A percentile compares a stretch with the other conserved stretches of the same genome.
These are phyloP conservation scores for Saimiri boliviensis DNA, from an alignment of 2,113 vertebrate genomes.

Conservation along the genomic window DNA sequence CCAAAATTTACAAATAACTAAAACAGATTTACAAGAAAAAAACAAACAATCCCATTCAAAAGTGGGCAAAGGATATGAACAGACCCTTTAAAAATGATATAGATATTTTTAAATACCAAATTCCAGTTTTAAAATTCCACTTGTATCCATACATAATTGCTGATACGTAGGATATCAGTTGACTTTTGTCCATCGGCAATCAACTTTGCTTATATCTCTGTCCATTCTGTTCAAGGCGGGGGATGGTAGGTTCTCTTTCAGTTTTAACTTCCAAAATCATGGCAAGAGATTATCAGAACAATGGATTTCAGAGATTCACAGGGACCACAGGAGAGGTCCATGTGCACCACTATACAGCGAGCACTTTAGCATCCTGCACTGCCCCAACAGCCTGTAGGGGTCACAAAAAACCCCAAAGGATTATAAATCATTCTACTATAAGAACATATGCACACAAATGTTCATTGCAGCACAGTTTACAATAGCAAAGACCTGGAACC, in stretches of 20 bases:
- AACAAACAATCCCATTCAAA: too few species aligned
- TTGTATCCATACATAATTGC: background rate
- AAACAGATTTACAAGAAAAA: too few species aligned
- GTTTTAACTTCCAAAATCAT: background rate
- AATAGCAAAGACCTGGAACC: too few species aligned
- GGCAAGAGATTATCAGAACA: background rate
- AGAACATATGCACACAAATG: too few species aligned
- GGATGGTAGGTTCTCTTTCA: background rate
- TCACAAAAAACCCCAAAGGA: too few species aligned
- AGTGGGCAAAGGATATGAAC: too few species aligned
- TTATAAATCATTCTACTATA: too few species aligned
- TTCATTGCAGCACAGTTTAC: too few species aligned
- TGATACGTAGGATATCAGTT: background rate
- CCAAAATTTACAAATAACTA: too few species aligned
- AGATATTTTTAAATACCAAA: background rate
- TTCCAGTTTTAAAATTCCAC: background rate
- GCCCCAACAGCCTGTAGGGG: too few species aligned
- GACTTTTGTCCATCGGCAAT: background rate
- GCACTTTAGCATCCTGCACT: background rate
- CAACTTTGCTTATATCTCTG: background rate
- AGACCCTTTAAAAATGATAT: background rate
- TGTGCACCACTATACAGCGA: background rate
- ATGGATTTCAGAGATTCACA: background rate
- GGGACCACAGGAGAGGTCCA: background rate
- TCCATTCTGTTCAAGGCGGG: background rate